Evolutionary conservation across 2,888 invertebrate species (phyloP).

Genomic region (Scaptomyza caliginosa): DNA sequence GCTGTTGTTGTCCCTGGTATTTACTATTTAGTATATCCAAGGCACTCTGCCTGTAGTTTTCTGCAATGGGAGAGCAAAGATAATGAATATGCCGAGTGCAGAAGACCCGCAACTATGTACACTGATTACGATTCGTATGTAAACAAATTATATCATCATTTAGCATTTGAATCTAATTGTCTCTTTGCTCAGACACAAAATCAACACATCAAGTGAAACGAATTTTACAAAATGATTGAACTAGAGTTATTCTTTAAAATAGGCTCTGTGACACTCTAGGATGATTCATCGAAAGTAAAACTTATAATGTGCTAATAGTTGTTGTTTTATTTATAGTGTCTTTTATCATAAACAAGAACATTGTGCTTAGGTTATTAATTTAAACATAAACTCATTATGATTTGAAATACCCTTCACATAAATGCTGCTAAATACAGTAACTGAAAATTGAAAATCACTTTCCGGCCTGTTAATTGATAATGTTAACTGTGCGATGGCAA

Average conservation of each 20-base stretch:
- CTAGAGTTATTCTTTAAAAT: slow-evolving; percentile 4
- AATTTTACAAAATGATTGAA: neutral
- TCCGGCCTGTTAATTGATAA: slow-evolving; percentile 72
- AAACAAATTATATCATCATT: slow-evolving; percentile 55
- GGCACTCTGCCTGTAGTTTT: slow-evolving; percentile 75
- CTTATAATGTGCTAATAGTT: too few relatives aligned
- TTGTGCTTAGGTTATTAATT: neutral
- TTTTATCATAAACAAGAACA: too few relatives aligned
- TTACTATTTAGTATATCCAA: slow-evolving; percentile 80
- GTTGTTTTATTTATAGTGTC: too few relatives aligned
- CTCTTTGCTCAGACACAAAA: slow-evolving; percentile 21
- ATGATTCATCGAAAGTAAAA: neutral
- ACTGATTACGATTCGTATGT: slow-evolving; percentile 19
- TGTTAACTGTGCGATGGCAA: slow-evolving; percentile 63
- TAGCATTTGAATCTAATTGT: slow-evolving; percentile 55
- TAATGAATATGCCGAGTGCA: slow-evolving; percentile 44
- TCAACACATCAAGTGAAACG: slow-evolving; percentile 4
- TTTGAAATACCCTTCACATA: slow-evolving; percentile 27
- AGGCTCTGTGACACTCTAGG: too few relatives aligned
- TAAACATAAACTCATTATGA: neutral
- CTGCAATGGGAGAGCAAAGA: slow-evolving; percentile 58
- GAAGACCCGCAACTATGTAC: slow-evolving; percentile 9
- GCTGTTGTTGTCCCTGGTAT: slow-evolving; percentile 72
- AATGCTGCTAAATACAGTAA: neutral
- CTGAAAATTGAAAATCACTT: slow-evolving; percentile 53